Conservation (phyloP, 2,888 invertebrate genomes). For the Ochropleura plecta region DNA sequence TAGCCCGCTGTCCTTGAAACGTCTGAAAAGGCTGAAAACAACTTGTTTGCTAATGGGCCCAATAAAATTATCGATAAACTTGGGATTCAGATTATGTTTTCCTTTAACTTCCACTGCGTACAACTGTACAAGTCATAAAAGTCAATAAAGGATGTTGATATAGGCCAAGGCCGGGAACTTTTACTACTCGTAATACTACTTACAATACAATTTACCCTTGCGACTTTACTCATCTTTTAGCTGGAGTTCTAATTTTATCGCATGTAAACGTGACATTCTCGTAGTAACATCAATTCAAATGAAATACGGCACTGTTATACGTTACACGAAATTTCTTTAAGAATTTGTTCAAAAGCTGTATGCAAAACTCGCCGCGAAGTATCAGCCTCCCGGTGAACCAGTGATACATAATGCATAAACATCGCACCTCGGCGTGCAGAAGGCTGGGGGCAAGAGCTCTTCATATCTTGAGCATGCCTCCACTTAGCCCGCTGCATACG, state of each 20-base stretch:
- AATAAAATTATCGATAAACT: slow-evolving; percentile 53
- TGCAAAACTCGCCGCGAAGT: slow-evolving; percentile 69
- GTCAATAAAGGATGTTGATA: slow-evolving; percentile 58
- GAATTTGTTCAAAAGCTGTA: slow-evolving; percentile 69
- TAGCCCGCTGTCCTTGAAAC: slow-evolving; percentile 12
- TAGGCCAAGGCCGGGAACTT: slow-evolving; percentile 52
- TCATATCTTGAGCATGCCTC: slow-evolving; percentile 75
- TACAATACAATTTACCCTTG: slow-evolving; percentile 50
- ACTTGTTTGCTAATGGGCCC: slow-evolving; percentile 35
- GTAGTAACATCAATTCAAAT: slow-evolving; percentile 57
- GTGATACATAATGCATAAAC: slow-evolving; percentile 80
- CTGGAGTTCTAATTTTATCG: slow-evolving; percentile 46
- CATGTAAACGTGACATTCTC: slow-evolving; percentile 49
- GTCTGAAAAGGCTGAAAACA: slow-evolving; percentile 17
- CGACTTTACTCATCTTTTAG: slow-evolving; percentile 55
- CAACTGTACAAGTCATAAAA: slow-evolving; percentile 55
- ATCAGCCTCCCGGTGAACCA: slow-evolving; percentile 67
- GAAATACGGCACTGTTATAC: slow-evolving; percentile 46
- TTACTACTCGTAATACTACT: slow-evolving; percentile 52
- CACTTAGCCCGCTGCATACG: slow-evolving; percentile 66
- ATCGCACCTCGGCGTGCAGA: slow-evolving; percentile 73
- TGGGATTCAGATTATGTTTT: slow-evolving; percentile 45
- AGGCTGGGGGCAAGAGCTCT: slow-evolving; percentile 75
- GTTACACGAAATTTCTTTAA: slow-evolving; percentile 56
- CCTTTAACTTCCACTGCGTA: slow-evolving; percentile 39